phyloP scores from a whole-genome alignment of 2,797 vertebrate genomes.

The Eupleurogrammus muticus region DNA sequence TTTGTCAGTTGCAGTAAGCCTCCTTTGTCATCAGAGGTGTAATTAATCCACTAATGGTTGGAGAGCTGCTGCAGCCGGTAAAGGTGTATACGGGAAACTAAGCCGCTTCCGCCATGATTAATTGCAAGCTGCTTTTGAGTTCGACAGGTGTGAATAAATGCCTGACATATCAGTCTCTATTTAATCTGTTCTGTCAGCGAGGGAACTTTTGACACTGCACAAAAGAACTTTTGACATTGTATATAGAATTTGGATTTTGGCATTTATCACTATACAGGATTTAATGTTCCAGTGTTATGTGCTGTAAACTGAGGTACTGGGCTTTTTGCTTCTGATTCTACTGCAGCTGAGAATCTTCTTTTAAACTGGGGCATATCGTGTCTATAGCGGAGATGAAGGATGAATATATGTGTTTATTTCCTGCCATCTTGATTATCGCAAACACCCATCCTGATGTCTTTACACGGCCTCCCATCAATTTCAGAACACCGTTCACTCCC shows the following conservation, averaged over 20 bases:
- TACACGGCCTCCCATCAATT: too few relatives aligned
- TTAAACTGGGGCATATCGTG: too few relatives aligned
- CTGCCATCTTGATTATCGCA: too few relatives aligned
- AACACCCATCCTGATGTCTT: too few relatives aligned
- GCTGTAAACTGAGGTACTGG: background rate
- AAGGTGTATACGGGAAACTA: constrained; percentile 35
- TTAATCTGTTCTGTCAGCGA: constrained; percentile 36
- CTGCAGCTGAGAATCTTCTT: too few relatives aligned
- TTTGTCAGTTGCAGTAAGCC: constrained; percentile 30
- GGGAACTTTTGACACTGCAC: background rate
- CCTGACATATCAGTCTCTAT: constrained; percentile 12
- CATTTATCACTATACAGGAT: background rate
- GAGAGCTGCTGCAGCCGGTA: constrained; percentile 15
- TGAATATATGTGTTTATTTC: too few relatives aligned
- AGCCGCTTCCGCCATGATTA: constrained; percentile 16
- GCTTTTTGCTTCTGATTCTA: too few relatives aligned
- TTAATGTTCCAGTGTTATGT: background rate
- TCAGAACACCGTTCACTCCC: too few relatives aligned
- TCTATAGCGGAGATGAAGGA: too few relatives aligned
- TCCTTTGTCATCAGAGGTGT: constrained; percentile 34
- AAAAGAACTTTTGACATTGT: background rate
- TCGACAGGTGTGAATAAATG: constrained; percentile 33
- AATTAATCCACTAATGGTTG: constrained; percentile 43
- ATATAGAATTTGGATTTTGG: background rate
- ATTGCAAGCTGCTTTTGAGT: constrained; percentile 22